phyloP scores from a whole-genome alignment of 2,888 invertebrate genomes.

The Pecten maximus region DNA sequence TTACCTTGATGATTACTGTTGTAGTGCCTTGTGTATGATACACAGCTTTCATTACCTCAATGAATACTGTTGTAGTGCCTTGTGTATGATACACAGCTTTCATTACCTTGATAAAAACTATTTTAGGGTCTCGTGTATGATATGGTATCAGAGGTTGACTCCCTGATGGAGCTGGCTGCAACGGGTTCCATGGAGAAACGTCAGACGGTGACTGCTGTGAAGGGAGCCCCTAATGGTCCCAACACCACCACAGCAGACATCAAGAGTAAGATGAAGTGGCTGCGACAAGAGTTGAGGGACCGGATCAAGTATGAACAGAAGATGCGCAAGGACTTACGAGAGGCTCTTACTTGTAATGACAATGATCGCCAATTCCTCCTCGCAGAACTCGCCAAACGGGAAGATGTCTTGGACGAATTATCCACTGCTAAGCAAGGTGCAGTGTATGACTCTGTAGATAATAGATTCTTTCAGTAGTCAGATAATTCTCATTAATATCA shows the following conservation, averaged over 20 bases:
- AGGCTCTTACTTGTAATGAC: slow-evolving; percentile 72
- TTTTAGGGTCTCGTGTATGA: slow-evolving; percentile 65
- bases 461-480: background rate
- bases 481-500: background rate
- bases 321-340: slow-evolving; percentile 71
- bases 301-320: slow-evolving; percentile 72
- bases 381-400: slow-evolving; percentile 69
- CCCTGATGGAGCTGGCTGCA: slow-evolving; percentile 66
- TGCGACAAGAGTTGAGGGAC: slow-evolving; percentile 68
- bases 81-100: background rate
- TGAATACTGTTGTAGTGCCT: slow-evolving; percentile 26
- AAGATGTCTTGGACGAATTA: slow-evolving; percentile 75
- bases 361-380: slow-evolving; percentile 72
- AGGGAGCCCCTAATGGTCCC: slow-evolving; percentile 66
- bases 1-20: background rate
- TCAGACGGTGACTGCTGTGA: slow-evolving; percentile 65
- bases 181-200: slow-evolving; percentile 64
- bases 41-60: slow-evolving; percentile 39
- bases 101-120: background rate
- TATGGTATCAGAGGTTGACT: slow-evolving; percentile 66
- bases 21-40: slow-evolving; percentile 65
- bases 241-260: slow-evolving; percentile 58
- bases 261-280: slow-evolving; percentile 76
- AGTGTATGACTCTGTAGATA: background rate
- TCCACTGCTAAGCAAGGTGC: slow-evolving; percentile 73